phyloP scores from a whole-genome alignment of 2,888 invertebrate species.

The Ormyrus pomaceus region DNA sequence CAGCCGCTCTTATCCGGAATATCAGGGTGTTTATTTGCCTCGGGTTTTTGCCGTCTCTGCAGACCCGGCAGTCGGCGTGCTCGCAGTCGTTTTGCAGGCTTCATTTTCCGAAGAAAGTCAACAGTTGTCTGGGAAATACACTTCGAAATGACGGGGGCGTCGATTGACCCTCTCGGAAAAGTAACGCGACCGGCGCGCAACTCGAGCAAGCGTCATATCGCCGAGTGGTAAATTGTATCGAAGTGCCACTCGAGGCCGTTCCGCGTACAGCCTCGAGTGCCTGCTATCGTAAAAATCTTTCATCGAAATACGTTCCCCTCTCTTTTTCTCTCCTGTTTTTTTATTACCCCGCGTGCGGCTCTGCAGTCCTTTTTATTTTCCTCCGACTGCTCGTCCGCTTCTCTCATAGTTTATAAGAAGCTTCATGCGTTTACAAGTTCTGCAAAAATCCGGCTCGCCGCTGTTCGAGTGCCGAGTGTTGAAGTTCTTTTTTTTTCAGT shows the following conservation, averaged over 20 bases:
- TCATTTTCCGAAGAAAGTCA: constrained; percentile 31
- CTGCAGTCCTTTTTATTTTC: no score
- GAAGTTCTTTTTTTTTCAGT: no score
- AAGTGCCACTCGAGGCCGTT: constrained; percentile 38
- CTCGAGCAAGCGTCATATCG: constrained; percentile 32
- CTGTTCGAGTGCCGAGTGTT: no score
- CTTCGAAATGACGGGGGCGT: constrained; percentile 38
- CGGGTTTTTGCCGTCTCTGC: no score
- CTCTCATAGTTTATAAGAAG: no score
- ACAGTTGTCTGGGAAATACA: constrained; percentile 46
- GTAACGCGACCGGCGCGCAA: not conserved
- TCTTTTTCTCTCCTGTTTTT: not conserved
- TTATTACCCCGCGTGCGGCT: no score
- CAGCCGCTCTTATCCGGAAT: no score
- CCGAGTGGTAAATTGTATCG: constrained; percentile 51
- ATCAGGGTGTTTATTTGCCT: no score
- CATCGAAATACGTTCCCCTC: constrained; percentile 11
- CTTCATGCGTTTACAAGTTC: no score
- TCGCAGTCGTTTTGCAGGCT: not conserved
- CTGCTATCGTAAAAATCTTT: constrained; percentile 46
- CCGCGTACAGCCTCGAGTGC: not conserved
- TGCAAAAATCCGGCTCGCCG: no score
- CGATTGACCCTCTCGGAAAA: constrained; percentile 16
- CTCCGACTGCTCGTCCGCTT: no score
- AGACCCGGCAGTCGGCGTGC: no score